These are phyloP conservation scores for Lycophotia porphyrea DNA, from an alignment of 2,888 invertebrate species.

Conservation along the genomic window DNA sequence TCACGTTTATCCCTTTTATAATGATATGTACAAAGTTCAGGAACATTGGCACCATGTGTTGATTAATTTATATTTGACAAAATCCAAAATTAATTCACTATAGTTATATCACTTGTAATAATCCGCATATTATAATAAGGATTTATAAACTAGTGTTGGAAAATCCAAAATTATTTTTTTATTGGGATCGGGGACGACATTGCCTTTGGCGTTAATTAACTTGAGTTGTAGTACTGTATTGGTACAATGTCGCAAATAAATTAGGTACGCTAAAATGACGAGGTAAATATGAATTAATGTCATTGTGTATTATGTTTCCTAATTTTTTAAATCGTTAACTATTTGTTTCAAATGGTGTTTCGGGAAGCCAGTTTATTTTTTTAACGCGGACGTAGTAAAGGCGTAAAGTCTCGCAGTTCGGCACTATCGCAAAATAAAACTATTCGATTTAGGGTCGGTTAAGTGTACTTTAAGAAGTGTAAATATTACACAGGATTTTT, in stretches of 20 bases:
- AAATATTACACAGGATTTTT: slow-evolving; percentile 84
- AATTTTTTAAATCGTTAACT: slow-evolving; percentile 55
- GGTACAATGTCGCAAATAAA: slow-evolving; percentile 51
- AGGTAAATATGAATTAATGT: slow-evolving; percentile 36
- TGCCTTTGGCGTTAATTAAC: slow-evolving; percentile 56
- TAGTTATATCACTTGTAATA: slow-evolving; percentile 66
- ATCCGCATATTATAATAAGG: slow-evolving; percentile 65
- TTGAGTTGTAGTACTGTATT: slow-evolving; percentile 55
- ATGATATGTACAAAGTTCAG: slow-evolving; percentile 67
- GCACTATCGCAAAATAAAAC: slow-evolving; percentile 81
- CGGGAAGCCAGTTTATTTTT: slow-evolving; percentile 74
- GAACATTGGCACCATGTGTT: slow-evolving; percentile 57
- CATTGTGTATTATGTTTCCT: slow-evolving; percentile 45
- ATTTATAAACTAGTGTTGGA: slow-evolving; percentile 70
- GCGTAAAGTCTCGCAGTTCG: slow-evolving; percentile 81
- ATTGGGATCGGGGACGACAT: slow-evolving; percentile 66
- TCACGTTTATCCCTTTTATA: slow-evolving; percentile 50
- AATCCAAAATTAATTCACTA: slow-evolving; percentile 63
- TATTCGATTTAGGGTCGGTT: slow-evolving; percentile 81
- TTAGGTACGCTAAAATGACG: slow-evolving; percentile 50
- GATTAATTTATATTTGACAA: slow-evolving; percentile 41
- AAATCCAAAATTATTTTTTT: slow-evolving; percentile 78
- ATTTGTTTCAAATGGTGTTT: slow-evolving; percentile 64
- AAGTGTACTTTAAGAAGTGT: slow-evolving; percentile 87
- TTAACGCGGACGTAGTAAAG: slow-evolving; percentile 74